phyloP scores from a whole-genome alignment of 2,113 vertebrate genomes.

The Megalops atlanticus region DNA sequence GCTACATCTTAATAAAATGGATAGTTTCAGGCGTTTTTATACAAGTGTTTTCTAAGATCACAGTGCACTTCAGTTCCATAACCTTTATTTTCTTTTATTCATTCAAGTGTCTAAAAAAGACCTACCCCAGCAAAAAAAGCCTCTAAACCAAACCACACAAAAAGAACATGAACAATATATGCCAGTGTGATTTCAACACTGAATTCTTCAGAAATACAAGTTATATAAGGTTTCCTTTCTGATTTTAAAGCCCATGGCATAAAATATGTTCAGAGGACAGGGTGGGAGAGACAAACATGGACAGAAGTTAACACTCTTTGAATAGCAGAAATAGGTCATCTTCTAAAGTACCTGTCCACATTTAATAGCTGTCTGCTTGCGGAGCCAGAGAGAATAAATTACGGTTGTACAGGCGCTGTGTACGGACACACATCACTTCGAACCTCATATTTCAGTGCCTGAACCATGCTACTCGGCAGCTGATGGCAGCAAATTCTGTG shows the following conservation, averaged over 20 bases:
- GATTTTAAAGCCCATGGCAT: background rate
- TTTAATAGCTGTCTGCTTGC: background rate
- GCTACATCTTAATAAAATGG: background rate
- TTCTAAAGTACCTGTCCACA: background rate
- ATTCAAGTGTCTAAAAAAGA: background rate
- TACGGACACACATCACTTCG: background rate
- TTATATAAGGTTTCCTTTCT: background rate
- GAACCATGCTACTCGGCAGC: background rate
- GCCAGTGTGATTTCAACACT: too few relatives aligned
- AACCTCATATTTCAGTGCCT: slow-evolving; percentile 9
- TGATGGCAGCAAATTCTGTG: too few relatives aligned
- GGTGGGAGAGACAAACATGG: background rate
- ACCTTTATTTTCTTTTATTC: background rate
- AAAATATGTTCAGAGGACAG: background rate
- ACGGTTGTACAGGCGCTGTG: background rate
- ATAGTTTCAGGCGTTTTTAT: background rate
- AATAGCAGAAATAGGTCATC: background rate
- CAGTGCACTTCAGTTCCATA: background rate
- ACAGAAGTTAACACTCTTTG: background rate
- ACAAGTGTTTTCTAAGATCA: too few relatives aligned
- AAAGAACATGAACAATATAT: background rate
- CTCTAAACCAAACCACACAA: background rate
- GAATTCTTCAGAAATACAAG: too few relatives aligned
- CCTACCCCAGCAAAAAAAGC: background rate
- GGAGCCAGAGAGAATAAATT: background rate